Conservation (phyloP, 1,140 invertebrate species). For the Patella vulgata region DNA sequence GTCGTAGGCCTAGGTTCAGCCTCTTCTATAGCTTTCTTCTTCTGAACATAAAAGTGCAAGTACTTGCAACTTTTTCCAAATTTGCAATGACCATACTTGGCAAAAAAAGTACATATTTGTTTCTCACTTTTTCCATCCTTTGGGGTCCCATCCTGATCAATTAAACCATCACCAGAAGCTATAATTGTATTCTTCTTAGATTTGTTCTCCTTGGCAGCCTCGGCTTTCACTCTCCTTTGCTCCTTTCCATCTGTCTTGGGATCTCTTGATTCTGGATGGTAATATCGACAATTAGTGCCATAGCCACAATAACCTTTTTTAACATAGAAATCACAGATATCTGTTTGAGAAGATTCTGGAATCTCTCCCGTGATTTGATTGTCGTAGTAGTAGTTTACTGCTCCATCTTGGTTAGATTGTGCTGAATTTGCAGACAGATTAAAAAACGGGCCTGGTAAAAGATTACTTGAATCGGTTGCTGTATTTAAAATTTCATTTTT, state of each 20-base stretch:
- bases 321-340: constrained; percentile 29
- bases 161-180: too few species aligned
- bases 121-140: neutral
- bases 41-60: constrained; percentile 18
- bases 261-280: constrained; percentile 15
- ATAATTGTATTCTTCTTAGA: too few species aligned
- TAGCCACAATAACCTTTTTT: constrained; percentile 31
- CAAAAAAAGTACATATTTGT: constrained; percentile 24
- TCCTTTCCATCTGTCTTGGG: too few species aligned
- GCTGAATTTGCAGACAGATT: neutral
- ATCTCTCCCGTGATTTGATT: too few species aligned
- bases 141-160: neutral
- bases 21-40: neutral
- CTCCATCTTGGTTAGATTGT: neutral
- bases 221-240: too few species aligned
- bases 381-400: too few species aligned
- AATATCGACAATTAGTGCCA: constrained; percentile 34
- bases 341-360: too few species aligned
- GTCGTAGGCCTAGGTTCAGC: neutral
- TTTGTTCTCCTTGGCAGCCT: too few species aligned
- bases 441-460: too few species aligned
- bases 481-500: constrained; percentile 83
- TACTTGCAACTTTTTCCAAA: constrained; percentile 31
- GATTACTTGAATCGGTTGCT: neutral
- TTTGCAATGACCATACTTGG: constrained; percentile 2